phyloP scores from a whole-genome alignment of 2,888 invertebrate species.

The Eucriotettix oculatus region DNA sequence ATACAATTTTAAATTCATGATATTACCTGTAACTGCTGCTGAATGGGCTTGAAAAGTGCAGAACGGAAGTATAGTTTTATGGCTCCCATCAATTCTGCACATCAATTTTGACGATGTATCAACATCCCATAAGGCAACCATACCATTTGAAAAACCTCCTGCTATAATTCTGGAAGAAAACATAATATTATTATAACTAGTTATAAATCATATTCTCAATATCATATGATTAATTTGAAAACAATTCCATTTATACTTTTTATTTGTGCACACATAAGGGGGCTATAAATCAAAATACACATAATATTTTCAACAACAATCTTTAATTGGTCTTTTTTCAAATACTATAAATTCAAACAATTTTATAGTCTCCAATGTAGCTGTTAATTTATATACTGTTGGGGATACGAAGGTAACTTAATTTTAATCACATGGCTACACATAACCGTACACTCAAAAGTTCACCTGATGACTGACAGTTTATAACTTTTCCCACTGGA shows the following conservation, averaged over 20 bases:
- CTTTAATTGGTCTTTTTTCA: too few species aligned
- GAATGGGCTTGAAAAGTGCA: conserved; percentile 40
- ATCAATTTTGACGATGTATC: conserved; percentile 33
- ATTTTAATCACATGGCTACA: too few species aligned
- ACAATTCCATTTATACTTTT: not conserved
- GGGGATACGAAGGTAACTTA: too few species aligned
- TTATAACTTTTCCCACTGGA: too few species aligned
- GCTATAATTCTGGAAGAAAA: conserved; percentile 31
- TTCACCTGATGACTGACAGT: too few species aligned
- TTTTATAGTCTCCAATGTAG: too few species aligned
- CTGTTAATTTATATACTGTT: too few species aligned
- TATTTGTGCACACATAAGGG: too few species aligned
- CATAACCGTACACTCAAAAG: too few species aligned
- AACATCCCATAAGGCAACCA: conserved; percentile 46
- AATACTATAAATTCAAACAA: too few species aligned
- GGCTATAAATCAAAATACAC: too few species aligned
- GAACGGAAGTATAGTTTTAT: conserved; percentile 36
- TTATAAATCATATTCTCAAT: not conserved
- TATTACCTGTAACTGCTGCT: conserved; percentile 39
- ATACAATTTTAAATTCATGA: not conserved
- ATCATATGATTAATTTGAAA: not conserved
- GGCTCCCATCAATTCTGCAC: conserved; percentile 23
- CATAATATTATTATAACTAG: not conserved
- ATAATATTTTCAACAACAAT: too few species aligned
- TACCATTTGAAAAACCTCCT: conserved; percentile 53